Evolutionary conservation across 2,113 vertebrate species (phyloP), one percentile per base, ranked within the genome.

Genomic region (Callipepla squamata): DNA sequence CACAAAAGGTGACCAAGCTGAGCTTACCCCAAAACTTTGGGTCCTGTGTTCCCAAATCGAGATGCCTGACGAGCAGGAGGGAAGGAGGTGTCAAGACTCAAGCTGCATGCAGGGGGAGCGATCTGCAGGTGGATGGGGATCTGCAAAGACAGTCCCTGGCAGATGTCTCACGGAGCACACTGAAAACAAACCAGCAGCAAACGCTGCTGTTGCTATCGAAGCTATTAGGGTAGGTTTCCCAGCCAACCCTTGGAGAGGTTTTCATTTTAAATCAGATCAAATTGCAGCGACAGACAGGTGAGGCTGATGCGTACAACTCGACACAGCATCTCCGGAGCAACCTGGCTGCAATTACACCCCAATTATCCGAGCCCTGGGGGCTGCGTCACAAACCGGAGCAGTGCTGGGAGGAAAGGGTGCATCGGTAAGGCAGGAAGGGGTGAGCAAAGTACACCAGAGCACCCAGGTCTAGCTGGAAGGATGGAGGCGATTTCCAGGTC

Each of bases 281-380:
- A 34, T 91, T n/a, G 44, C 91, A 72, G 63, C 89, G 36, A 40
- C 77, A 80, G 85, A 34, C 80, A 89, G 63, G 78, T 62, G 75
- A 17, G 3, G 16, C 28, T 7, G n/a, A n/a, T 15, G 36, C 5
- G 4, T 5, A 19, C 6, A 62, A 13, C 88, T n/a, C 17, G 1
- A n/a, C 45, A 16, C 62, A 48, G 68, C 86, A 44, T 72, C 74
- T 91, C 85, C 58, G 22, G 57, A 47, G 62, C 47, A 79, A 85
- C 21, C 1, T 11, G 11, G 67, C 67, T 86, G 76, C 77, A 76
- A 67, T 87, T 72, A 57, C 83, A 77, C 68, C 47, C 59, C 51
- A 72, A 72, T 25, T 47, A 8, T 25, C 74, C 8, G 11, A 20
- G 61, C 40, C 61, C 8, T 0, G 4, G 0, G 3, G 67, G 42